Evolutionary conservation across 2,113 vertebrate species (phyloP), one percentile per base, ranked within the genome.

Genomic region (Lamprologus ornatipinnis): DNA sequence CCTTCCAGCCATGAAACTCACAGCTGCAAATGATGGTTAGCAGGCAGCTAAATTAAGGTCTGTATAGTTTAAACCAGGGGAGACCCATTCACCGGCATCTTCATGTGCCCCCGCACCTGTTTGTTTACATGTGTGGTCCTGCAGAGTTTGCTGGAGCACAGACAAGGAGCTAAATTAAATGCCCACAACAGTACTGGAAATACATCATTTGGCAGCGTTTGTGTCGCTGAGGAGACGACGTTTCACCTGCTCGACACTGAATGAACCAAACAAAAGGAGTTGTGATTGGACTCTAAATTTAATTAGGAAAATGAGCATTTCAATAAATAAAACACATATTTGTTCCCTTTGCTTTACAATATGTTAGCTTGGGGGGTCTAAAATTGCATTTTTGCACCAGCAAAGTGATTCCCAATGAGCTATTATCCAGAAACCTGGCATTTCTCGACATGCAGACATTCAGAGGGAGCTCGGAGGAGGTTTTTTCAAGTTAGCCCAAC

Each of bases 231-330:
- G 42, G 23, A 28, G 70, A 19, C 11, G 17, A 4, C 2, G 7
- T 73, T 73, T 73, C 37, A 73, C 37, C 37, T 26, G 5, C 21
- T 0, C 21, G 0, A 0, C 21, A 73, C 40, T 73, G 37, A 73
- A 73, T 73, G 21, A 73, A 45, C 1, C 1, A 73, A 73, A 73
- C 40, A 73, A 45, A 45, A 73, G 8, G 23, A 73, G 21, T 26
- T 73, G 40, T 47, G n/a, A 3, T 68, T 5, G 11, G 63, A 68
- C 33, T 68, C 33, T 19, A 65, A 37, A 37, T 68, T 21, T 37
- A 68, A 68, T 37, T 40, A 13, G 33, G 63, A 37, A 4, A 68
- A 40, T 68, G 10, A 68, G 19, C 19, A 68, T 68, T 68, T 68
- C 6, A 21, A 13, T 3, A 63, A 19, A 63, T 63, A 65, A 65